Conservation (phyloP, 2,888 invertebrate species). For the Uloborus plumipes region DNA sequence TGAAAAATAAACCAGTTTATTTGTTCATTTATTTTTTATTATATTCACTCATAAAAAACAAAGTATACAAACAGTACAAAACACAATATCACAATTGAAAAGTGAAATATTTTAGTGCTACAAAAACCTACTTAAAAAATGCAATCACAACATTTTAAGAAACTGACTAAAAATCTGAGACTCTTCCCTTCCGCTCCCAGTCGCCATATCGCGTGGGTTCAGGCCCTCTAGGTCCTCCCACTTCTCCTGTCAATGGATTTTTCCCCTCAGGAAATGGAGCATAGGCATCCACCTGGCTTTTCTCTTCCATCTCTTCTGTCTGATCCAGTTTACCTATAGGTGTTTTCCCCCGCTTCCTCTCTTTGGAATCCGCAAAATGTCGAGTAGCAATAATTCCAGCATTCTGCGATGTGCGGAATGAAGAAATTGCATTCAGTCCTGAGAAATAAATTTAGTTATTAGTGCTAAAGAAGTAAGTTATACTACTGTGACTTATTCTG, state of each 20-base stretch:
- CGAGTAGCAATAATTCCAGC: neutral
- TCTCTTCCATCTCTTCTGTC: neutral
- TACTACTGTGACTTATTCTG: too few species aligned
- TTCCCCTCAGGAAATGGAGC: slow-evolving; percentile 65
- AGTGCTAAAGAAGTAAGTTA: too few species aligned
- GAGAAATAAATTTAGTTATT: too few species aligned
- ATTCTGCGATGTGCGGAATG: too few species aligned
- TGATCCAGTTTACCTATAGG: slow-evolving; percentile 60
- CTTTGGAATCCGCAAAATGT: slow-evolving; percentile 1
- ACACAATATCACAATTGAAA: too few species aligned
- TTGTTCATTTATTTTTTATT: too few species aligned
- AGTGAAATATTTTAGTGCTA: neutral
- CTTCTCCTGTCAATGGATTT: slow-evolving; percentile 92
- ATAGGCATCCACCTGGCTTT: slow-evolving; percentile 39
- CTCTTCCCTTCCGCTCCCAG: slow-evolving; percentile 98
- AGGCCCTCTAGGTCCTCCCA: slow-evolving; percentile 94
- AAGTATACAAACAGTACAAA: too few species aligned
- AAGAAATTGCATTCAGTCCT: too few species aligned
- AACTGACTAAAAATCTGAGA: slow-evolving; percentile 87
- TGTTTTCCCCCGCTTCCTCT: slow-evolving; percentile 42
- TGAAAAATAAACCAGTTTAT: too few species aligned
- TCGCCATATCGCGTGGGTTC: slow-evolving; percentile 99
- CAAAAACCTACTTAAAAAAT: neutral
- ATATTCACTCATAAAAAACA: too few species aligned
- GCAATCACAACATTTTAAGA: neutral